Percentiles rank a stretch among this genome's conserved stretches.
Conservation (phyloP, 2,113 vertebrate species). For the Ptilonorhynchus violaceus region DNA sequence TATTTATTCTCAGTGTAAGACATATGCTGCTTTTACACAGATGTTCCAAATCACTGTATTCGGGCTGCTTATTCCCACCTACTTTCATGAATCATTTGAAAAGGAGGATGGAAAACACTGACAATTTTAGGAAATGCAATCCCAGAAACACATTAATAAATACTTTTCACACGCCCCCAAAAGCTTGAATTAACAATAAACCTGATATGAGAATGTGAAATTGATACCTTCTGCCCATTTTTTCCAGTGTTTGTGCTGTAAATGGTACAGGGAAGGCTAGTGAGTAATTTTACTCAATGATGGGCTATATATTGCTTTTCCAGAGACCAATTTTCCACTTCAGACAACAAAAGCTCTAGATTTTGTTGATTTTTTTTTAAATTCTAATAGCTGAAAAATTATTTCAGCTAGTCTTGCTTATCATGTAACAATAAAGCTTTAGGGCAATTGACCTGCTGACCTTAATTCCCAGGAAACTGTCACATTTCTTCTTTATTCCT, state of each 20-base stretch:
- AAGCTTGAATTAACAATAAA: conserved; percentile 17
- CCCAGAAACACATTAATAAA: background rate
- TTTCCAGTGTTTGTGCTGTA: background rate
- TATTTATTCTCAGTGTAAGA: background rate
- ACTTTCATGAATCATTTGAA: conserved; percentile 15
- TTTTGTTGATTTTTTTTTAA: background rate
- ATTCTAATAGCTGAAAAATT: conserved; percentile 62
- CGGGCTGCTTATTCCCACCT: background rate
- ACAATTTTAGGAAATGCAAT: background rate
- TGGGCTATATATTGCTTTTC: background rate
- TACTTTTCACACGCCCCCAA: background rate
- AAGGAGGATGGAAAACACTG: background rate
- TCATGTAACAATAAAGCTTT: conserved; percentile 74
- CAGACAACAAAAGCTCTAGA: background rate
- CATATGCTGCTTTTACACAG: background rate
- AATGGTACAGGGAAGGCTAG: background rate
- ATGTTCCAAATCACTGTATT: background rate
- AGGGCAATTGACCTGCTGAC: conserved; percentile 80
- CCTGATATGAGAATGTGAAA: background rate
- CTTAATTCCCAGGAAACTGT: conserved; percentile 82
- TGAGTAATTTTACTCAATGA: conserved; percentile 32
- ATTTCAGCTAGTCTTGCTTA: conserved; percentile 66
- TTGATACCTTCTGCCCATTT: background rate
- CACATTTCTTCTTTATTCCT: conserved; percentile 79
- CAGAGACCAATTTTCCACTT: conserved; percentile 25